Percentiles rank a stretch among this genome's conserved stretches.
These are phyloP conservation scores for Drosophila limbata DNA, from an alignment of 2,888 invertebrate species.

Conservation along the genomic window DNA sequence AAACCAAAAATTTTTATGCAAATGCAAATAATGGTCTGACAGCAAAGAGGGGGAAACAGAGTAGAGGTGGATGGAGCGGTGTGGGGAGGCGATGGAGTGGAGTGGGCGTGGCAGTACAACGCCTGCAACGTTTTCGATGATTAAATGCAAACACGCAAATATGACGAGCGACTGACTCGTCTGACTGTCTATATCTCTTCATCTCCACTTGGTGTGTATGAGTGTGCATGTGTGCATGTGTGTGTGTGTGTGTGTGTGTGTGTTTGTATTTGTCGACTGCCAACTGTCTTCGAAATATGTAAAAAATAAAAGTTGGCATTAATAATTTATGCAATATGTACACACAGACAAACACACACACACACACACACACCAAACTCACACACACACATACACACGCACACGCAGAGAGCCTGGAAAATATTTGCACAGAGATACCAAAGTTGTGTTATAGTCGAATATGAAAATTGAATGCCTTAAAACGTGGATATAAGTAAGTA, in stretches of 20 bases:
- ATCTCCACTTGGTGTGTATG: conserved; percentile 10
- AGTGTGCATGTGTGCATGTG: background rate
- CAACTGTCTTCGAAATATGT: conserved; percentile 79
- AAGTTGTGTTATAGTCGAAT: conserved; percentile 32
- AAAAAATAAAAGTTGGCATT: conserved; percentile 79
- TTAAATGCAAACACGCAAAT: conserved; percentile 82
- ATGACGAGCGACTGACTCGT: conserved; percentile 68
- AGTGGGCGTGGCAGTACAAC: conserved; percentile 44
- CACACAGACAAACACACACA: conserved; percentile 37
- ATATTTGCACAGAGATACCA: conserved; percentile 65
- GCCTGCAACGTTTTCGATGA: conserved; percentile 79
- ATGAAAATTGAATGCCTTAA: conserved; percentile 77
- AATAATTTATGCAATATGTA: conserved; percentile 77
- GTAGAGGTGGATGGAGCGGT: background rate
- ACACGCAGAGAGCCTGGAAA: conserved; percentile 26
- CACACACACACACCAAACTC: conserved; percentile 22
- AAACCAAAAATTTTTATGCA: conserved; percentile 27
- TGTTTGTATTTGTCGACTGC: conserved; percentile 67
- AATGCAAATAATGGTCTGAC: conserved; percentile 57
- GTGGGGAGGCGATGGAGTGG: background rate
- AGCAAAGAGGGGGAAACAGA: conserved; percentile 1
- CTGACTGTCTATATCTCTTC: conserved; percentile 38
- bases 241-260: conserved; percentile 15
- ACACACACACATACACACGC: conserved; percentile 7
- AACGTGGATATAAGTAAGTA: conserved; percentile 60